Evolutionary conservation across 2,797 vertebrate species (phyloP), one percentile per base, ranked within the genome.

Genomic region (Percopsis omiscomaycus): DNA sequence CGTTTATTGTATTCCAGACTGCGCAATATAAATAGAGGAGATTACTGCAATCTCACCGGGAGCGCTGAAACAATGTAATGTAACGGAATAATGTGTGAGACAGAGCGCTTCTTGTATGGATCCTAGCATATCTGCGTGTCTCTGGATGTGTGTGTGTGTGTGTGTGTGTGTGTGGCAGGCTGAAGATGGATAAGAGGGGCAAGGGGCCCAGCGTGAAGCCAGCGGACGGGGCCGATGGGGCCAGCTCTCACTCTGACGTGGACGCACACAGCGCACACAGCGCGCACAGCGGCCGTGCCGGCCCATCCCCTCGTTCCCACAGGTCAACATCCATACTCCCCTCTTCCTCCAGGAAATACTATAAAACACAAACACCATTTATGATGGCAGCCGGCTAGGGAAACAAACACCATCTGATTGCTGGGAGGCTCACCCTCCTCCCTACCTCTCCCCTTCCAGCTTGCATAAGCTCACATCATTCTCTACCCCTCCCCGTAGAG

Each of bases 181-280:
- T 87, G 78, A 88, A 83, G 65, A 11, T 80, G 60, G 82, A 83
- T 14, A 91, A 89, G 68, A 88, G 75, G 74, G 81, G 64, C 27
- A 64, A 11, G 56, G 73, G 79, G 12, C 5, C 60, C 1, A 50
- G 53, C 48, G 3, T 87, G 78, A 95, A 91, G 88, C 92, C 92
- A 61, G 93, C 94, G 80, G 90, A 92, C 0, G 84, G 78, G 44
- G 15, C 68, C 1, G 86, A 71, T 72, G 73, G 76, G 28, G 48
- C 64, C 70, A 92, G 73, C 53, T 64, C 71, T 22, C 86, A 83
- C 51, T 86, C 91, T 0, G 93, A 92, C 22, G 82, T 81, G 84
- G 95, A 95, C 1, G 69, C 76, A 16, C 91, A 84, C 14, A 93
- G 84, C 47, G 69, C 76, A 16, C 91, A 84, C 14, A 93, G 84